Conservation (phyloP, 2,888 invertebrate species). For the Clunio marinus region DNA sequence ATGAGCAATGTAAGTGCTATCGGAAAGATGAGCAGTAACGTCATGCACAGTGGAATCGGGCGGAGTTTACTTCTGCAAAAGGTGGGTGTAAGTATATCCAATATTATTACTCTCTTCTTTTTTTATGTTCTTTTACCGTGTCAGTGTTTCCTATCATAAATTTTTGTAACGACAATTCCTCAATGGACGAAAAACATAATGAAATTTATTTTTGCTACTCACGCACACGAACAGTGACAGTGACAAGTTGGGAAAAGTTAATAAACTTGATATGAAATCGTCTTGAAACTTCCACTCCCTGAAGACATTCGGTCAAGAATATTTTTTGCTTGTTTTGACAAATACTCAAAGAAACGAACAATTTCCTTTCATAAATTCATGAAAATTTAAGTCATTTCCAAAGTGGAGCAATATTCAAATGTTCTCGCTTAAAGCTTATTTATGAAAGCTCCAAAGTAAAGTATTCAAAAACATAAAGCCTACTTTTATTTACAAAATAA, state of each 20-base stretch:
- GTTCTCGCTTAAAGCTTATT: too few species aligned
- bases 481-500: too few species aligned
- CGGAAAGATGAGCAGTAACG: constrained; percentile 39
- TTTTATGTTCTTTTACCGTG: neutral
- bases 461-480: too few species aligned
- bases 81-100: constrained; percentile 27
- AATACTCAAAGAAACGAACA: neutral
- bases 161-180: constrained; percentile 1
- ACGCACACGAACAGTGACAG: neutral
- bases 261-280: too few species aligned
- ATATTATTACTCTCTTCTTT: neutral
- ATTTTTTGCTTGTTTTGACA: neutral
- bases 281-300: too few species aligned
- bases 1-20: constrained; percentile 36
- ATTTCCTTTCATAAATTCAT: too few species aligned
- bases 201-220: neutral
- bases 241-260: neutral
- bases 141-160: neutral
- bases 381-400: too few species aligned
- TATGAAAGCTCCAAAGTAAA: too few species aligned
- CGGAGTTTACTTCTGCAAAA: constrained; percentile 26
- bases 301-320: too few species aligned
- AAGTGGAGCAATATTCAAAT: too few species aligned
- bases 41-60: constrained; percentile 40
- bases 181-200: neutral